Evolutionary conservation across 1,140 invertebrate species (phyloP).

Genomic region (Drosophila pandora): DNA sequence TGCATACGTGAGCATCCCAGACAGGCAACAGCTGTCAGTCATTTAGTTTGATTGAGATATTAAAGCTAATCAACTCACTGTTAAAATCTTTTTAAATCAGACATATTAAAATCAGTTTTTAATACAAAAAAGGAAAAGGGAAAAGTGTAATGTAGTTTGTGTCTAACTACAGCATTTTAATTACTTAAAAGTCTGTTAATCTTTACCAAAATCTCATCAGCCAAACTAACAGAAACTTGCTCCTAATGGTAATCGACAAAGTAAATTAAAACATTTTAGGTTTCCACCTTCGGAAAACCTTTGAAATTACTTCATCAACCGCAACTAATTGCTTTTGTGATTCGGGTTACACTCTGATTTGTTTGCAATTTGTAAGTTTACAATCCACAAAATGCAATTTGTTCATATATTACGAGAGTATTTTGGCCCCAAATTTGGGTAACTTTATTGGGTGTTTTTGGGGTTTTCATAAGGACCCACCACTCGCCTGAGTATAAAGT

Average conservation of each 20-base stretch:
- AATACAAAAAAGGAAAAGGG: too few species aligned
- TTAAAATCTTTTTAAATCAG: too few species aligned
- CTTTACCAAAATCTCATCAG: too few species aligned
- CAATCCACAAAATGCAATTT: slow-evolving; percentile 32
- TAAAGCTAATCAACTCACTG: too few species aligned
- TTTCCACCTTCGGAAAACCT: not conserved
- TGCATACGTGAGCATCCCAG: slow-evolving; percentile 16
- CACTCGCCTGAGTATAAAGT: slow-evolving; percentile 24
- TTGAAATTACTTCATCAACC: slow-evolving; percentile 24
- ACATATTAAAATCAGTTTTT: too few species aligned
- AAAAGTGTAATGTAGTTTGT: too few species aligned
- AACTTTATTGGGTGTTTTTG: slow-evolving; percentile 27
- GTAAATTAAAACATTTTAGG: slow-evolving; percentile 3
- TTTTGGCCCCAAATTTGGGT: slow-evolving; percentile 6
- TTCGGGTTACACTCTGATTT: slow-evolving; percentile 30
- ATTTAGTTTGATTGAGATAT: not conserved
- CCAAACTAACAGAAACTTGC: not conserved
- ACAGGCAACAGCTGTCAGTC: slow-evolving; percentile 12
- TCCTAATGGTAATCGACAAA: not conserved
- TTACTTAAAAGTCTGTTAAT: not conserved
- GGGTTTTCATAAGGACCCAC: not conserved
- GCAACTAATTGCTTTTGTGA: slow-evolving; percentile 51
- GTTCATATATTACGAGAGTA: slow-evolving; percentile 7
- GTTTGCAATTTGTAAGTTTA: slow-evolving; percentile 56
- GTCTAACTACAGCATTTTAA: not conserved